Evolutionary conservation across 2,888 invertebrate species (phyloP).

Genomic region (Tenthredo mesomela): DNA sequence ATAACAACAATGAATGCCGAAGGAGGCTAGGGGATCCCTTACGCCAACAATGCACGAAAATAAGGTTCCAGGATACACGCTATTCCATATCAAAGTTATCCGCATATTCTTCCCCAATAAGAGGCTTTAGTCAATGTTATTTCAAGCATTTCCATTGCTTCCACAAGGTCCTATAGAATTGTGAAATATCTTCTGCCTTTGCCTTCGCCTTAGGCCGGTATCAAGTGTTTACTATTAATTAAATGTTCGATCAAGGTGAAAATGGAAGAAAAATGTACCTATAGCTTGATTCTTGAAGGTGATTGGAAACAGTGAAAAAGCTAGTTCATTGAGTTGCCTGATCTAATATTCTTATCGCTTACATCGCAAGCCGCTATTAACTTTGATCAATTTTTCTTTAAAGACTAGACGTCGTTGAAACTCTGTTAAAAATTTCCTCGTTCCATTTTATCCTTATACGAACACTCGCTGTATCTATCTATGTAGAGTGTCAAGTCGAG

Average conservation of each 20-base stretch:
- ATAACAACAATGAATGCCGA: background rate
- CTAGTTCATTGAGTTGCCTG: background rate
- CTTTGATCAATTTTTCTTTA: background rate
- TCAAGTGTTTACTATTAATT: background rate
- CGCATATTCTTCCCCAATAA: slow-evolving; percentile 14
- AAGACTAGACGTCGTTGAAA: background rate
- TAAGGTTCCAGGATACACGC: background rate
- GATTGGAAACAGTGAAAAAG: background rate
- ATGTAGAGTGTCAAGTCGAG: background rate
- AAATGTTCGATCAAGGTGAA: background rate
- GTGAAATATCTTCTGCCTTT: background rate
- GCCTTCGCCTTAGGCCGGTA: background rate
- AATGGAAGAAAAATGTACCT: background rate
- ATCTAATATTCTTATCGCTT: background rate
- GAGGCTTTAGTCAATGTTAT: slow-evolving; percentile 2
- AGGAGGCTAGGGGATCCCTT: background rate
- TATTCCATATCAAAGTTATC: background rate
- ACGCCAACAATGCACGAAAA: background rate
- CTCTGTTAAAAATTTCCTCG: background rate
- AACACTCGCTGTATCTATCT: background rate
- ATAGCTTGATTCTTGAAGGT: background rate
- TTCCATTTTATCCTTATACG: slow-evolving; percentile 1
- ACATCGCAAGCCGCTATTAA: background rate
- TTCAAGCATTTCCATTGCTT: background rate
- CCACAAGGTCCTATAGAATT: background rate